phyloP scores from a whole-genome alignment of 2,113 vertebrate species.

The Atherinomorus stipes region DNA sequence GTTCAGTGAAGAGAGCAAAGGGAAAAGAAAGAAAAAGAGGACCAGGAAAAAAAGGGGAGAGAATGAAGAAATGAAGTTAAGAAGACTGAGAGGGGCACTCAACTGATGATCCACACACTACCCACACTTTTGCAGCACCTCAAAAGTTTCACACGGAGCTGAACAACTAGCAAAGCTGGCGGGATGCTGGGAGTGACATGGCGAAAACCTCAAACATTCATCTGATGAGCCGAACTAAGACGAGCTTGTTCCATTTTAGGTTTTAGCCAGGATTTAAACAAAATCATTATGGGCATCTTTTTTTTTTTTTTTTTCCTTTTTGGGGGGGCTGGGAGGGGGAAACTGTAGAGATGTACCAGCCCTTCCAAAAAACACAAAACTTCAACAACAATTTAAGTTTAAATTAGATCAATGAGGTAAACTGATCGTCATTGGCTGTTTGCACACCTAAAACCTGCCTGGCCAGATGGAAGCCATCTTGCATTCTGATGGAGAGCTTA shows the following conservation, averaged over 20 bases:
- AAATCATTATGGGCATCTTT: neutral
- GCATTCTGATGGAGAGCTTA: no score
- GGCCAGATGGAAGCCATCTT: no score
- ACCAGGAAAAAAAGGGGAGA: constrained; percentile 2
- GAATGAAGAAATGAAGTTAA: constrained; percentile 44
- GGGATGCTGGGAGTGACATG: neutral
- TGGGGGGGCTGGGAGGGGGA: no score
- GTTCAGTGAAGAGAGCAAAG: constrained; percentile 42
- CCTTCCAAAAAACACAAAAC: no score
- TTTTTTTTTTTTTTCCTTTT: no score
- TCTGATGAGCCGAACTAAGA: constrained; percentile 11
- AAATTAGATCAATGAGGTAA: neutral
- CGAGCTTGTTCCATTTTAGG: neutral
- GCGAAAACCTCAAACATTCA: constrained; percentile 23
- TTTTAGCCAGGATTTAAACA: neutral
- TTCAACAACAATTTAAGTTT: neutral
- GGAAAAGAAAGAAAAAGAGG: neutral
- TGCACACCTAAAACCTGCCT: no score
- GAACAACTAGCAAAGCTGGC: neutral
- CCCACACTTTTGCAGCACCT: constrained; percentile 18
- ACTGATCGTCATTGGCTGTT: neutral
- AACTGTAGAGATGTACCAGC: no score
- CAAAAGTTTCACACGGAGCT: constrained; percentile 2
- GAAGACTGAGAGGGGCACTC: constrained; percentile 60
- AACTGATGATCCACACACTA: constrained; percentile 49